phyloP scores from a whole-genome alignment of 64 coral and sea anemone genomes.

The Orbicella faveolata region DNA sequence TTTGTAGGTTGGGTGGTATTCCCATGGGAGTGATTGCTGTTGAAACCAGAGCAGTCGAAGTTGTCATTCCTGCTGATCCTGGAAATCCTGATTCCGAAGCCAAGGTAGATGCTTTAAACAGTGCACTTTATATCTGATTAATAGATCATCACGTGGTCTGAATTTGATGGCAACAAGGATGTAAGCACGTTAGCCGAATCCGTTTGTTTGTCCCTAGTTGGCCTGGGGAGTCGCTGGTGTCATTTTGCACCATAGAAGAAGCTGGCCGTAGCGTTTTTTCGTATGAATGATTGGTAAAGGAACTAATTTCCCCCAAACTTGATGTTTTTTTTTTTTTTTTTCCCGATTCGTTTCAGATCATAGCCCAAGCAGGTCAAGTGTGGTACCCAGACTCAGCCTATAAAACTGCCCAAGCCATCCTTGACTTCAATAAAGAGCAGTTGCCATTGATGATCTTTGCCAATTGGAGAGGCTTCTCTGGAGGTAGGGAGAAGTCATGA shows the following conservation, averaged over 20 bases:
- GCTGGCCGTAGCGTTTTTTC: no score
- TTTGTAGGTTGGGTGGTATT: constrained; percentile 77
- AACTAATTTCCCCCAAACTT: neutral
- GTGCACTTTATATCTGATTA: neutral
- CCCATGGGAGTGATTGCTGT: constrained; percentile 97
- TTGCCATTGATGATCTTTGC: constrained; percentile 97
- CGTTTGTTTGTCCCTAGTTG: no score
- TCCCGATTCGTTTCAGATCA: constrained; percentile 39
- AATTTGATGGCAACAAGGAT: no score
- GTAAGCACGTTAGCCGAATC: no score
- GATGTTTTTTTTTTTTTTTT: neutral
- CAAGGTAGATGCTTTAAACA: constrained; percentile 36
- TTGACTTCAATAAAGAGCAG: constrained; percentile 96
- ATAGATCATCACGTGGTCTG: no score
- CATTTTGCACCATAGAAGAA: no score
- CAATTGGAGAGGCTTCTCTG: constrained; percentile 99
- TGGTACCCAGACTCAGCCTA: constrained; percentile 99
- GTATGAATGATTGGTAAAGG: neutral
- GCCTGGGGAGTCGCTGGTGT: no score
- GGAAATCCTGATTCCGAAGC: constrained; percentile 92
- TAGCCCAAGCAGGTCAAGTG: constrained; percentile 94
- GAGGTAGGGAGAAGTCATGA: constrained; percentile 42
- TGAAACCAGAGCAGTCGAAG: constrained; percentile 94
- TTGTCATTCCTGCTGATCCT: constrained; percentile 94
- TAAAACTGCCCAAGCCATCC: constrained; percentile 93